phyloP scores from a whole-genome alignment of 1,140 invertebrate species.

The Aleiodes sp. region DNA sequence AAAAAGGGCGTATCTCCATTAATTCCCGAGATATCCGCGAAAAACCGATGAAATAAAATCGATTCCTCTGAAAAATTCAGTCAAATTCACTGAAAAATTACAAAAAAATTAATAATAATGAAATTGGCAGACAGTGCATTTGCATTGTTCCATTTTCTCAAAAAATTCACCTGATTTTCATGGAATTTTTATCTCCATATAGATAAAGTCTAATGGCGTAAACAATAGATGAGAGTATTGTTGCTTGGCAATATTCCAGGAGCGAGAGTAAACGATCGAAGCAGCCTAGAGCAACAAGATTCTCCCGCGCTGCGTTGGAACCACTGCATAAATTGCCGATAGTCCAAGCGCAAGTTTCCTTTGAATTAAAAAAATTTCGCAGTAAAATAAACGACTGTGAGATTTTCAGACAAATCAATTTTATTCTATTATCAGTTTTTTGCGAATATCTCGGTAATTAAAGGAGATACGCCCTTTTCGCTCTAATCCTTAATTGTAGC shows the following conservation, averaged over 20 bases:
- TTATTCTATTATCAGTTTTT: too few relatives aligned
- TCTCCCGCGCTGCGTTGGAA: constrained; percentile 46
- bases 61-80: too few relatives aligned
- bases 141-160: background rate
- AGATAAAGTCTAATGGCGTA: constrained; percentile 53
- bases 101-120: background rate
- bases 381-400: too few relatives aligned
- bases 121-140: background rate
- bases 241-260: constrained; percentile 44
- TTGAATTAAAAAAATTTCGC: constrained; percentile 15
- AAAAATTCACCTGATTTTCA: constrained; percentile 39
- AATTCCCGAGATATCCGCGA: too few relatives aligned
- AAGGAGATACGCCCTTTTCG: too few relatives aligned
- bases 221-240: constrained; percentile 46
- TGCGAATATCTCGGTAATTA: too few relatives aligned
- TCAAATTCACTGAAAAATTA: too few relatives aligned
- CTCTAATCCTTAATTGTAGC: too few relatives aligned
- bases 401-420: too few relatives aligned
- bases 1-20: too few relatives aligned
- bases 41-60: too few relatives aligned
- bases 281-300: constrained; percentile 54
- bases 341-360: constrained; percentile 61
- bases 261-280: constrained; percentile 50
- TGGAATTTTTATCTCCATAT: constrained; percentile 37
- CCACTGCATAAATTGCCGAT: constrained; percentile 57